Evolutionary conservation across 64 coral and sea anemone genomes (phyloP).

Genomic region (Hydrozoanthus tunicans): DNA sequence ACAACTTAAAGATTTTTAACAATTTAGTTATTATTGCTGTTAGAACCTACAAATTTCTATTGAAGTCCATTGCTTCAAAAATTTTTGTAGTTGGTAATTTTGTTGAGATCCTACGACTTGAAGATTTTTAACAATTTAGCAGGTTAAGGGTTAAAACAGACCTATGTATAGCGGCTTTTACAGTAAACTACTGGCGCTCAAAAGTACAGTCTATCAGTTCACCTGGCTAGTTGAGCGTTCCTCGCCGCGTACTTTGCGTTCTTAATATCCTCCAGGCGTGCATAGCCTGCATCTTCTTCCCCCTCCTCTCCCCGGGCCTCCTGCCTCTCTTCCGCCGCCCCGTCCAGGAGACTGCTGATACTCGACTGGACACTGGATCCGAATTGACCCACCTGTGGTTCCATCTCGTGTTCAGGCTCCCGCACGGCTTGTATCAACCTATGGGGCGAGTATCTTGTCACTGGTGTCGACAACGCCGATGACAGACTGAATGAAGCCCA

Average conservation of each 20-base stretch:
- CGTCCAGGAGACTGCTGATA: conserved; percentile 41
- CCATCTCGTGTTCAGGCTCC: conserved; percentile 12
- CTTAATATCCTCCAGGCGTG: conserved; percentile 75
- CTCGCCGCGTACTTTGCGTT: conserved; percentile 31
- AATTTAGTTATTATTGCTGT: no score
- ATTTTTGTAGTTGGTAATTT: no score
- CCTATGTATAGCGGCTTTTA: no score
- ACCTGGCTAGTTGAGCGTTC: conserved; percentile 21
- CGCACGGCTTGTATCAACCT: conserved; percentile 28
- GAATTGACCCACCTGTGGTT: conserved; percentile 25
- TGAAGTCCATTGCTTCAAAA: no score
- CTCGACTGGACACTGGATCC: conserved; percentile 35
- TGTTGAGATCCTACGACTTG: no score
- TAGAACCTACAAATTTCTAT: no score
- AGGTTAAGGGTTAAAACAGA: no score
- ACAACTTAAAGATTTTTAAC: no score
- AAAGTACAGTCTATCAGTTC: background rate
- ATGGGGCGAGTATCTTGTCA: conserved; percentile 57
- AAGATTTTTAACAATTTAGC: no score
- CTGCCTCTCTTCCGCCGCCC: background rate
- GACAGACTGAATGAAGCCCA: conserved; percentile 60
- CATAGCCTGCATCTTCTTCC: conserved; percentile 78
- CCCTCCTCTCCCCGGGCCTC: background rate
- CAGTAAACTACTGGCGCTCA: background rate
- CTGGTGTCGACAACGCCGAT: conserved; percentile 63